A percentile compares a stretch with the other conserved stretches of the same genome.
Conservation (phyloP, 2,113 vertebrate species). For the Coptodon rendalli region DNA sequence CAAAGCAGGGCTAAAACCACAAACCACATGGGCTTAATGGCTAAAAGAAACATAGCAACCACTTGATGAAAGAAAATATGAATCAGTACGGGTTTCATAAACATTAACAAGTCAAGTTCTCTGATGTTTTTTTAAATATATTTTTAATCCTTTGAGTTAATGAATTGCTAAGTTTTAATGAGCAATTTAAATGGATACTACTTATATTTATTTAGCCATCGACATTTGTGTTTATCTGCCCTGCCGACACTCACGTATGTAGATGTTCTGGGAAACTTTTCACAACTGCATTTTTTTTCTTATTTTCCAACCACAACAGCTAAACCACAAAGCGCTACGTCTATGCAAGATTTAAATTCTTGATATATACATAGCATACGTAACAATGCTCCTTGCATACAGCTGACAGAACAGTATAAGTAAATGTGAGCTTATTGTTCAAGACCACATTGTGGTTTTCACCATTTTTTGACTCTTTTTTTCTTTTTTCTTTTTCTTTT, state of each 20-base stretch:
- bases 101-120: not conserved
- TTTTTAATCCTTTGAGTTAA: not conserved
- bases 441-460: not conserved
- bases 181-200: not conserved
- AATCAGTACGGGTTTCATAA: not conserved
- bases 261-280: not conserved
- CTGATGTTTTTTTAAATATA: not conserved
- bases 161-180: not conserved
- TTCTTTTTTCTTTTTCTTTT: not conserved
- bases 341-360: not conserved
- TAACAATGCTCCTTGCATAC: not conserved
- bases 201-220: not conserved
- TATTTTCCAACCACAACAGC: slow-evolving; percentile 27
- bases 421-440: not conserved
- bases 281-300: not conserved
- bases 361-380: not conserved
- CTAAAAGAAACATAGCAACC: not conserved
- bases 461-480: not conserved
- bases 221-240: not conserved
- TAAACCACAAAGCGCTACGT: slow-evolving; percentile 1
- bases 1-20: not conserved
- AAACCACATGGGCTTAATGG: slow-evolving; percentile 46
- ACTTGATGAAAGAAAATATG: not conserved
- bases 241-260: not conserved
- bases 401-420: not conserved